phyloP scores from a whole-genome alignment of 2,113 vertebrate species.

The Asarcornis scutulata region DNA sequence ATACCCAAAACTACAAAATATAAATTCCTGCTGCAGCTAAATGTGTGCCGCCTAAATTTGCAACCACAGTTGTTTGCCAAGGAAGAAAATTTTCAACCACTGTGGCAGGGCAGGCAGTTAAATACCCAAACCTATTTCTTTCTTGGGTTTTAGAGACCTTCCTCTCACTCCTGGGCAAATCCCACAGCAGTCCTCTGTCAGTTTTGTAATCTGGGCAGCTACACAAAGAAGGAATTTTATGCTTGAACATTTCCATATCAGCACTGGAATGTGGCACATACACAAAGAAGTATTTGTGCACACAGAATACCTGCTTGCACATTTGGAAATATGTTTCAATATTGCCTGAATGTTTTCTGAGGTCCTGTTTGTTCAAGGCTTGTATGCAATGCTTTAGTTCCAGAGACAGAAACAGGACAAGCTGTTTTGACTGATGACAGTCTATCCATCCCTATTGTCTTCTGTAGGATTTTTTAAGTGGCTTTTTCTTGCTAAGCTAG shows the following conservation, averaged over 20 bases:
- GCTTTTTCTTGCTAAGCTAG: neutral
- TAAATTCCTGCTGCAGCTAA: neutral
- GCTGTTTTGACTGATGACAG: neutral
- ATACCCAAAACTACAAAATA: neutral
- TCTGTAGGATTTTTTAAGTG: neutral
- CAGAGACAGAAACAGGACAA: neutral
- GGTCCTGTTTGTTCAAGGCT: neutral
- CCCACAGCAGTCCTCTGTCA: neutral
- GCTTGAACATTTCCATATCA: neutral
- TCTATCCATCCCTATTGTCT: neutral
- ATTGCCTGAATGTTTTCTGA: neutral
- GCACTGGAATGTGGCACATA: neutral
- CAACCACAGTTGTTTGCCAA: neutral
- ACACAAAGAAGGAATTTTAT: neutral
- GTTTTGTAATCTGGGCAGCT: neutral
- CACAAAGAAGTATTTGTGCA: neutral
- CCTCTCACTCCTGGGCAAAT: neutral
- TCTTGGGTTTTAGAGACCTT: neutral
- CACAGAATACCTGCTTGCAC: neutral
- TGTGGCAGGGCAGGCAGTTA: neutral
- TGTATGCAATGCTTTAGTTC: neutral
- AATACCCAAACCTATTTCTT: neutral
- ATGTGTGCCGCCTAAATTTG: neutral
- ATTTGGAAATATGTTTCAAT: neutral
- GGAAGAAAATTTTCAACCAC: neutral